phyloP scores from a whole-genome alignment of 2,113 vertebrate genomes.

The Aythya baeri region DNA sequence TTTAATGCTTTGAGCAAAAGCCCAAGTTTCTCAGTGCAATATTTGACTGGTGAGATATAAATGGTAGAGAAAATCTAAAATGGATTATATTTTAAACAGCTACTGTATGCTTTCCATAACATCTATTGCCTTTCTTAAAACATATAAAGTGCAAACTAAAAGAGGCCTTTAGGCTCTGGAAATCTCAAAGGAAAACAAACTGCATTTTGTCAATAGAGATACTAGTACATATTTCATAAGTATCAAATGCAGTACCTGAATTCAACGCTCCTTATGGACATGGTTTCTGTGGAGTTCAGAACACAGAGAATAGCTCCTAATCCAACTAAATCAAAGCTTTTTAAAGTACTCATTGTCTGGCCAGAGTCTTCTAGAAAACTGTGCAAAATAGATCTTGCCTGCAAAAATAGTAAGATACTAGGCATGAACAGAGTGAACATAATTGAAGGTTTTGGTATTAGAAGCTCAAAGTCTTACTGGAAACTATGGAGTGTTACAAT shows the following conservation, averaged over 20 bases:
- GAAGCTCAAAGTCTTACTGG: not conserved
- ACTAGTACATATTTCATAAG: not conserved
- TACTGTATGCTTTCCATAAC: not conserved
- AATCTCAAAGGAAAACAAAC: not conserved
- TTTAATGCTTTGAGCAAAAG: not conserved
- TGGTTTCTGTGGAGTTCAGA: slow-evolving; percentile 73
- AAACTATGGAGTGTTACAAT: not conserved
- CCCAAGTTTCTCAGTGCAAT: not conserved
- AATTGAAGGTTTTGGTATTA: not conserved
- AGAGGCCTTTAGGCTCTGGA: not conserved
- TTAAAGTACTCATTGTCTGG: slow-evolving; percentile 69
- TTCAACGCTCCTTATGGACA: slow-evolving; percentile 72
- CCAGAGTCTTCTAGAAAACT: slow-evolving; percentile 81
- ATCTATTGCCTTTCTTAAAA: not conserved
- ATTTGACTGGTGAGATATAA: not conserved
- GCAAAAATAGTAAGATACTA: not conserved
- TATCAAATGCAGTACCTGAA: slow-evolving; percentile 76
- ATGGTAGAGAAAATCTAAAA: not conserved
- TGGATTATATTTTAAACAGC: not conserved
- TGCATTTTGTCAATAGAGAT: not conserved
- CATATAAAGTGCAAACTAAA: not conserved
- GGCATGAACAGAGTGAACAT: not conserved
- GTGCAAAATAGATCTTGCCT: slow-evolving; percentile 78
- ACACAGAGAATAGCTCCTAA: slow-evolving; percentile 78
- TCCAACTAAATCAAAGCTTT: slow-evolving; percentile 82